These are phyloP conservation scores for Epistrophe eligans DNA, from an alignment of 2,888 invertebrate species.

Conservation along the genomic window DNA sequence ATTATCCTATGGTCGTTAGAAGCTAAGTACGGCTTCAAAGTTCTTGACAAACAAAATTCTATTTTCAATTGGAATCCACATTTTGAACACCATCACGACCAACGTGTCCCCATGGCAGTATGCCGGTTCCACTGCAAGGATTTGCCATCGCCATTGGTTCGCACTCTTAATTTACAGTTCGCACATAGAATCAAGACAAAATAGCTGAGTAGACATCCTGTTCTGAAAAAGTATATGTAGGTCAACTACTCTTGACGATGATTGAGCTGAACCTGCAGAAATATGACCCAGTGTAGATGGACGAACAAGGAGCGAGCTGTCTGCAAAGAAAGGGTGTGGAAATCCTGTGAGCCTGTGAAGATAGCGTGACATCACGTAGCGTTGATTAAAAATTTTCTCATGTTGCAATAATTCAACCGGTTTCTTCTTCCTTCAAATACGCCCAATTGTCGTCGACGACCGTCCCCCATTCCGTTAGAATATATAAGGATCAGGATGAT, in stretches of 20 bases:
- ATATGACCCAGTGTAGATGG: constrained; percentile 61
- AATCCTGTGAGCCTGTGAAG: constrained; percentile 71
- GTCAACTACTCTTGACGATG: constrained; percentile 62
- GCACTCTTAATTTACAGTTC: constrained; percentile 44
- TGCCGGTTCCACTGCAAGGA: constrained; percentile 25
- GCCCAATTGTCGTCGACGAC: constrained; percentile 4
- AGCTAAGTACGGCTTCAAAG: constrained; percentile 69
- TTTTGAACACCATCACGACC: constrained; percentile 14
- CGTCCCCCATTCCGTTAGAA: not conserved
- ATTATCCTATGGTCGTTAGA: constrained; percentile 66
- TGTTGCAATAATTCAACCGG: constrained; percentile 71
- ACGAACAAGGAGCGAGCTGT: constrained; percentile 54
- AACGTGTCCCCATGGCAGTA: constrained; percentile 13
- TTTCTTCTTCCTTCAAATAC: constrained; percentile 45
- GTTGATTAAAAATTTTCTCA: constrained; percentile 74
- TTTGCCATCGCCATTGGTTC: constrained; percentile 58
- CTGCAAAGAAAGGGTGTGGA: constrained; percentile 70
- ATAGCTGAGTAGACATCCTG: constrained; percentile 61
- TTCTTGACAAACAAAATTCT: constrained; percentile 41
- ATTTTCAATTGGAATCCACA: constrained; percentile 10
- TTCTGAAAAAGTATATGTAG: constrained; percentile 37
- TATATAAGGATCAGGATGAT: not conserved
- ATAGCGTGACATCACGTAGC: constrained; percentile 75
- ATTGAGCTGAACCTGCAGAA: constrained; percentile 71
- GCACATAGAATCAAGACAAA: constrained; percentile 45